Conservation (phyloP, 2,888 invertebrate species). For the Elgonia sp. region DNA sequence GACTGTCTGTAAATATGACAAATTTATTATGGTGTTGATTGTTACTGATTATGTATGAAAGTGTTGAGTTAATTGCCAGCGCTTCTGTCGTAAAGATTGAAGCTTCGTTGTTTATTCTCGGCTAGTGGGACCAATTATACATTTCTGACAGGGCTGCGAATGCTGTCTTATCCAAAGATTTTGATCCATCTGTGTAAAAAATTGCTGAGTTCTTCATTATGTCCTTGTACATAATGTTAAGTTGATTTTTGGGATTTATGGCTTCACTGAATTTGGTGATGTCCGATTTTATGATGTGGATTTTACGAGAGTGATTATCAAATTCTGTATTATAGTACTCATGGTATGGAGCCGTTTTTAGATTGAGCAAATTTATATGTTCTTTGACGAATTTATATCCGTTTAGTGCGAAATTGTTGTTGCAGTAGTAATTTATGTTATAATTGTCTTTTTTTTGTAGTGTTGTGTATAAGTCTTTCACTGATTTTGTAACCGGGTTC, state of each 20-base stretch:
- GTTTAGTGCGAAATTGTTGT: not conserved
- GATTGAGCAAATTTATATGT: not conserved
- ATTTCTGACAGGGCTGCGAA: not conserved
- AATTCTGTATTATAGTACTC: constrained; percentile 15
- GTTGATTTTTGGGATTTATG: not conserved
- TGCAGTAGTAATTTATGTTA: not conserved
- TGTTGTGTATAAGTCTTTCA: constrained; percentile 7
- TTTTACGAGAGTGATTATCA: not conserved
- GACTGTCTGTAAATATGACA: no score
- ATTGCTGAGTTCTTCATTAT: not conserved
- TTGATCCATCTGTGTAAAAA: constrained; percentile 43
- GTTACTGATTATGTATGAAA: no score
- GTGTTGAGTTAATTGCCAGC: not conserved
- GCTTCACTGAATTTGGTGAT: not conserved
- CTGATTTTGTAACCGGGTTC: constrained; percentile 25
- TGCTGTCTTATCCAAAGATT: not conserved
- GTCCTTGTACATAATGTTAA: not conserved
- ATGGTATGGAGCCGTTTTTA: constrained; percentile 33
- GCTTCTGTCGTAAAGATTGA: constrained; percentile 37
- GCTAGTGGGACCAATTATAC: no score
- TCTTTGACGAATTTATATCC: constrained; percentile 23
- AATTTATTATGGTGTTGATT: no score
- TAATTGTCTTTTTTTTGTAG: not conserved
- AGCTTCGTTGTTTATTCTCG: not conserved
- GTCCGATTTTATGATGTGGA: not conserved